Base-by-base conservation (phyloP, 2,888 invertebrate genomes). In the Craniophora ligustri region DNA sequence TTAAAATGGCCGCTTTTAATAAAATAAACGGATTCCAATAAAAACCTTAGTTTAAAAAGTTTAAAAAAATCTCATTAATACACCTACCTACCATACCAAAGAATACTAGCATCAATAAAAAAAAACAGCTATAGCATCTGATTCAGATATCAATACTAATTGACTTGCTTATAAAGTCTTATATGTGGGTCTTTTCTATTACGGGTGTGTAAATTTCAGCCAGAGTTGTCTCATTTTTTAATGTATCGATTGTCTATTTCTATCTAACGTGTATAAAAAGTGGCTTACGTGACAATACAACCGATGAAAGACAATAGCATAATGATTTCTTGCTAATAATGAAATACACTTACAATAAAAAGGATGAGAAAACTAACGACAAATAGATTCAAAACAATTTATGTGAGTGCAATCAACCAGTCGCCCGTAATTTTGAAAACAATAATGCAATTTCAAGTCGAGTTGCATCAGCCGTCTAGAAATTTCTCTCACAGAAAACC, bases 381-480 rank as follows among this genome's bases (percentile, higher is more conserved):
- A 58, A 55, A 54, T 46, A 18, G 4, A 41, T 36, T 45, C 21
- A 34, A 19, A 39, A 44, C 19, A 30, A n/a, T 19, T 15, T 16
- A 40, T 32, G 19, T 15, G 23, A 14, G 11, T 38, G 19, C 35
- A 30, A 18, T 40, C 15, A 31, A 40, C 28, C 28, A 34, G 15
- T 30, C 19, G 16, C 28, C 10, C 23, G 13, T 42, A 23, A 47
- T 41, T 64, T 51, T 40, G 23, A 46, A 56, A 59, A 69, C 26
- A 61, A 38, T 51, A 23, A 44, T 58, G 62, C 31, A 53, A 55
- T 51, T 56, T 18, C 3, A 18, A 44, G 47, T 42, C 28, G 30
- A 19, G 48, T 72, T 72, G 58, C 74, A 60, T 63, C 71, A 72
- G 62, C 59, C 48, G 5, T 14, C 46, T 38, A 40, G 41, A 47